phyloP scores from a whole-genome alignment of 2,113 vertebrate genomes.

The Pygoscelis adeliae region DNA sequence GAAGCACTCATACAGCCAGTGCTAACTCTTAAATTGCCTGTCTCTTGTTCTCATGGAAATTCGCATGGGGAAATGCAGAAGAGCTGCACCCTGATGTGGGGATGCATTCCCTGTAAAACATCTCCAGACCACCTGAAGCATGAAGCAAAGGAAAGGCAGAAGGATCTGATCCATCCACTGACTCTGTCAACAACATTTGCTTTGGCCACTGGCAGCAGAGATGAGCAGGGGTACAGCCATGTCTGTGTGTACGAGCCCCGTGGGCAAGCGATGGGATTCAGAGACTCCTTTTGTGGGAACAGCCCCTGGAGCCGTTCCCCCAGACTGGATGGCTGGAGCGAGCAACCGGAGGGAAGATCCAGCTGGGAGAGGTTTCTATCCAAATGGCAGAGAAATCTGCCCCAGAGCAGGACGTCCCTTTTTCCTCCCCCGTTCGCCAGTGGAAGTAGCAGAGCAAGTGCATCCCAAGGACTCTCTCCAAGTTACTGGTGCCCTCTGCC shows the following conservation, averaged over 20 bases:
- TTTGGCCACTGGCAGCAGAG: background rate
- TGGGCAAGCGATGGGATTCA: background rate
- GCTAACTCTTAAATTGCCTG: background rate
- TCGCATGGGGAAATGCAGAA: background rate
- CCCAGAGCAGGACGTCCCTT: background rate
- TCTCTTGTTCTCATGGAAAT: background rate
- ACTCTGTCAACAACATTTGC: background rate
- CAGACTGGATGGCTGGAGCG: background rate
- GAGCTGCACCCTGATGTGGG: background rate
- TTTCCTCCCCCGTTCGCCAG: background rate
- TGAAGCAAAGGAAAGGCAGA: background rate
- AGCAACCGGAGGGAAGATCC: background rate
- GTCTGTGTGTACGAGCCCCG: rapidly evolving
- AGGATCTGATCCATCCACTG: background rate
- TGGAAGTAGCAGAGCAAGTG: background rate
- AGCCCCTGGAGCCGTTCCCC: background rate
- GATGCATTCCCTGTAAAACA: background rate
- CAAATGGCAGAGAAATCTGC: background rate
- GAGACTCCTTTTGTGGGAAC: background rate
- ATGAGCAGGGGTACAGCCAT: rapidly evolving
- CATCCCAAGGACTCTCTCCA: background rate
- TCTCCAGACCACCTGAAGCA: background rate
- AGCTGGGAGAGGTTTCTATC: background rate
- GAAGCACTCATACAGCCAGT: background rate
- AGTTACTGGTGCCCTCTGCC: constrained; percentile 46